These are phyloP conservation scores for Caenorhabditis wallacei DNA, from an alignment of 2,888 invertebrate species.

Conservation along the genomic window DNA sequence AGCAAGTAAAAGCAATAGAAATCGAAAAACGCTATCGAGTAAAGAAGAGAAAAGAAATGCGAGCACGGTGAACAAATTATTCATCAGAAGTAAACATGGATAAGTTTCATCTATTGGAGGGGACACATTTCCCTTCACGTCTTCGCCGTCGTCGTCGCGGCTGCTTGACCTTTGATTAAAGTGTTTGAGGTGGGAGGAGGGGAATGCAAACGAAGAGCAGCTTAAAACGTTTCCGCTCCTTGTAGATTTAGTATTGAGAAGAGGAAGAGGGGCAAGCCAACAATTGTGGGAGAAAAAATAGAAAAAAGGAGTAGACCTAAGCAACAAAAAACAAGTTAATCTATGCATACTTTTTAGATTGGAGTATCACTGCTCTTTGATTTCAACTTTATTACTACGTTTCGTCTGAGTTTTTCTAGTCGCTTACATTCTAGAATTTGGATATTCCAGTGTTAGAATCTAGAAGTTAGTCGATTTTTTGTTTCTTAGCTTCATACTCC, in stretches of 20 bases:
- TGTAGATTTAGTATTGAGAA: background rate
- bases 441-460: no score
- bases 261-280: conserved; percentile 2
- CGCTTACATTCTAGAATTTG: no score
- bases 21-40: conserved; percentile 7
- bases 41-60: conserved; percentile 9
- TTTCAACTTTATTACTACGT: no score
- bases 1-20: conserved; percentile 16
- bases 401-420: no score
- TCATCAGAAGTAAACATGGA: conserved; percentile 49
- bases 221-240: conserved; percentile 12
- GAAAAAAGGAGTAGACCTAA: background rate
- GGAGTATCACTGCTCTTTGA: no score
- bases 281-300: conserved; percentile 1
- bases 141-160: background rate
- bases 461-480: no score
- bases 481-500: no score
- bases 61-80: conserved; percentile 39
- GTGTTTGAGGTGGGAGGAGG: conserved; percentile 28
- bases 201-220: background rate
- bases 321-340: background rate
- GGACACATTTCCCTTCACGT: background rate
- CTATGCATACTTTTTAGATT: conserved; percentile 14
- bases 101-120: conserved; percentile 30
- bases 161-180: conserved; percentile 46